Evolutionary conservation across 2,797 vertebrate genomes (phyloP), one percentile per base, ranked within the genome.

Genomic region (Pangasius krempfi): DNA sequence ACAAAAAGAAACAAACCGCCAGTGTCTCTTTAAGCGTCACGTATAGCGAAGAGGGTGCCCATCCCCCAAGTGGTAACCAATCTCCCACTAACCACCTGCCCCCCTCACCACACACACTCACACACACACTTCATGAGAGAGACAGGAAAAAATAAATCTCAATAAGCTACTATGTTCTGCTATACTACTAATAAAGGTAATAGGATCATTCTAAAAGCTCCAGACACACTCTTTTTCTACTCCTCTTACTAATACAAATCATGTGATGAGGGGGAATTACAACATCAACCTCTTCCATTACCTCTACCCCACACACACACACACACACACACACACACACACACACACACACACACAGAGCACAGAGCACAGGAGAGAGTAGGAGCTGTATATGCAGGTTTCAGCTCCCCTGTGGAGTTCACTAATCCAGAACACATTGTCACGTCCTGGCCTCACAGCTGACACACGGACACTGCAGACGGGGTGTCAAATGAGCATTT

Each of bases 61-160:
- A 95, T 95, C 96, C 96, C 95, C 92, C 95, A 93, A 94, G 72
- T 86, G 88, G 93, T 93, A 93, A 93, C 92, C 93, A 90, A 86
- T 73, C 60, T 75, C 47, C 40, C n/a, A 85, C 68, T 86, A 47
- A 56, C 68, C 79, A 50, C 92, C 91, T 27, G 58, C 90, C 84
- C 47, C n/a, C 56, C 82, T 91, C 60, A 92, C 91, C 89, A 93
- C 93, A 91, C 92, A 92, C 92, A 90, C 92, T 91, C 87, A 84
- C 40, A 87, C 75, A 47, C 79, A 81, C 87, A 66, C 30, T 54
- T 54, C 54, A 56, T 16, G 7, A 18, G 37, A 89, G 54, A 84
- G 40, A 86, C 14, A n/a, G 76, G 64, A 78, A 27, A 50, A 70
- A 70, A 33, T 5, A 52, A 56, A 76, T 68, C 7, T 84, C 9